Percentiles rank a stretch among this genome's conserved stretches.
Conservation (phyloP, 1,140 invertebrate genomes). For the Brachionus manjavacas region DNA sequence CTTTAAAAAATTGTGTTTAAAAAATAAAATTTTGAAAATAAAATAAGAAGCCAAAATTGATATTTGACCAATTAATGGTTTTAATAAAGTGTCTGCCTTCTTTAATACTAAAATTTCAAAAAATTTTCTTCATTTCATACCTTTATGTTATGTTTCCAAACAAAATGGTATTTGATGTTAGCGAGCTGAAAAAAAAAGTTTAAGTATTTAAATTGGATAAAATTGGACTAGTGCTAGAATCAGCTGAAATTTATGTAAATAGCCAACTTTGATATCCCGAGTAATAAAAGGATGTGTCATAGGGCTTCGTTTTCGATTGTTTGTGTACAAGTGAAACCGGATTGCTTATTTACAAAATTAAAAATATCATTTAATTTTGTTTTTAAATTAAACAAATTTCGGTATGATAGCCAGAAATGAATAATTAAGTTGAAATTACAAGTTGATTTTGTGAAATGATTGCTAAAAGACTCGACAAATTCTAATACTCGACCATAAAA, state of each 20-base stretch:
- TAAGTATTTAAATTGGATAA: not conserved
- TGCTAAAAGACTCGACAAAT: not conserved
- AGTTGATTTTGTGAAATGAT: not conserved
- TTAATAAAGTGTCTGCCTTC: not conserved
- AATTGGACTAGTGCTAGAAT: not conserved
- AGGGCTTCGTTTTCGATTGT: not conserved
- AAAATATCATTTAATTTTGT: slow-evolving; percentile 1
- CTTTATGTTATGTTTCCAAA: not conserved
- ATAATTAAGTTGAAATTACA: not conserved
- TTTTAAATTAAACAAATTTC: not conserved
- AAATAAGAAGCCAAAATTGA: not conserved
- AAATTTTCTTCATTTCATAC: not conserved
- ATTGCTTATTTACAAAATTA: not conserved
- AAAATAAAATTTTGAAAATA: not conserved
- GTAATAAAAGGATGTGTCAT: not conserved
- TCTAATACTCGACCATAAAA: not conserved
- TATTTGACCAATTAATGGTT: not conserved
- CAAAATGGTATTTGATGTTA: not conserved
- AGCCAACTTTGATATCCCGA: not conserved
- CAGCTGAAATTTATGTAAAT: not conserved
- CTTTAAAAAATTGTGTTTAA: not conserved
- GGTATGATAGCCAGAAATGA: not conserved
- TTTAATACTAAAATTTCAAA: not conserved
- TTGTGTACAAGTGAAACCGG: not conserved
- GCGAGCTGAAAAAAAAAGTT: not conserved